phyloP scores from a whole-genome alignment of 2,888 invertebrate species.

The Eupithecia vulgata region DNA sequence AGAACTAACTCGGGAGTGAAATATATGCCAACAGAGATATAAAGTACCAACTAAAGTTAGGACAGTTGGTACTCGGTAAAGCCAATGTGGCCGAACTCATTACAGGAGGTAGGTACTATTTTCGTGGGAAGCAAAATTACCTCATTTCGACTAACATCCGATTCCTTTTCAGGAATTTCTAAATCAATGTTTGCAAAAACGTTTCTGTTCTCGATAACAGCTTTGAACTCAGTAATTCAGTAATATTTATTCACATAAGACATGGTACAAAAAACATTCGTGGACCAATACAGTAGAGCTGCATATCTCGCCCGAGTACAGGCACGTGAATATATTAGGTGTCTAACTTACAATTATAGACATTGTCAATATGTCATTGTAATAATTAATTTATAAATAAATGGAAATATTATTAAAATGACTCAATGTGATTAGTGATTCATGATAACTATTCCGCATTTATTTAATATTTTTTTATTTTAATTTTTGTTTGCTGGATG shows the following conservation, averaged over 20 bases:
- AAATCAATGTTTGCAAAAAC: constrained; percentile 48
- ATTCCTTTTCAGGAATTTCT: constrained; percentile 39
- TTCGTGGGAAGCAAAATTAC: constrained; percentile 41
- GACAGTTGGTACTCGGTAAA: constrained; percentile 47
- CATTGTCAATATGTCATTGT: too few relatives aligned
- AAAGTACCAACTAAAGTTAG: constrained; percentile 54
- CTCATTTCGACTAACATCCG: constrained; percentile 31
- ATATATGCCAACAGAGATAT: constrained; percentile 49
- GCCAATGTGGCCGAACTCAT: constrained; percentile 47
- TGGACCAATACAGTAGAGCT: too few relatives aligned
- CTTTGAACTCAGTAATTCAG: too few relatives aligned
- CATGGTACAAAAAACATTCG: too few relatives aligned
- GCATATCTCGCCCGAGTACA: too few relatives aligned
- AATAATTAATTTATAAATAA: too few relatives aligned
- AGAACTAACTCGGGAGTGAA: constrained; percentile 47
- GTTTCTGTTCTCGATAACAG: constrained; percentile 43
- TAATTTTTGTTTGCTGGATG: too few relatives aligned
- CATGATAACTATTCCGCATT: background rate
- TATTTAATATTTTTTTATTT: too few relatives aligned
- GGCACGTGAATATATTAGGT: too few relatives aligned
- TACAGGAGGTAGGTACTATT: constrained; percentile 39
- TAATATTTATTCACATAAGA: too few relatives aligned
- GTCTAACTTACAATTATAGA: too few relatives aligned
- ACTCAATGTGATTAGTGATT: background rate
- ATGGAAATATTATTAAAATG: too few relatives aligned